These are phyloP conservation scores for Ctenodactylus gundi DNA, from an alignment of 2,113 vertebrate species.

Conservation along the genomic window DNA sequence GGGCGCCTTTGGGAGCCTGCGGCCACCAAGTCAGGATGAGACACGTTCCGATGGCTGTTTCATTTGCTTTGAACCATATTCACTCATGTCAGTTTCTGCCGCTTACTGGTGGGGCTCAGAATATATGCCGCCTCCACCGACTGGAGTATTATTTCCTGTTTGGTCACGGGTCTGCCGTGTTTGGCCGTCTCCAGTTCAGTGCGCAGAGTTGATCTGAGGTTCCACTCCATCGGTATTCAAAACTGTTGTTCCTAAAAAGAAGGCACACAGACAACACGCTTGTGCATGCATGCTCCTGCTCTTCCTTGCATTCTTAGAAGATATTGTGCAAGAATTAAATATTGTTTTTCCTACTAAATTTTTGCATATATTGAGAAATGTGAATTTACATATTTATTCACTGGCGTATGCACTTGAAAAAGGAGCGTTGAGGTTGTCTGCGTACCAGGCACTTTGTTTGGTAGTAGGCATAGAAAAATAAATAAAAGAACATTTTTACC, in stretches of 20 bases:
- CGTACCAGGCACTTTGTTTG: not conserved
- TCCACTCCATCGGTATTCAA: constrained; percentile 58
- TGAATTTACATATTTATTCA: not conserved
- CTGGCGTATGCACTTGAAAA: not conserved
- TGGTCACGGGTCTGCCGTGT: not conserved
- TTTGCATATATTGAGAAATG: not conserved
- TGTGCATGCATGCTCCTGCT: too few relatives aligned
- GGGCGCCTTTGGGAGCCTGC: constrained; percentile 52
- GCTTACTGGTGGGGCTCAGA: not conserved
- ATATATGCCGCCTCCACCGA: constrained; percentile 10
- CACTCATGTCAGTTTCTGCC: not conserved
- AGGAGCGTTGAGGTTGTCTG: not conserved
- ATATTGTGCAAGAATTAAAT: not conserved
- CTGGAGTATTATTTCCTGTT: not conserved
- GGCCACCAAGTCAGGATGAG: not conserved
- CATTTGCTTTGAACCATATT: constrained; percentile 45
- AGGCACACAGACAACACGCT: too few relatives aligned
- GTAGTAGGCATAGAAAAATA: not conserved
- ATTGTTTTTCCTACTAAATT: not conserved
- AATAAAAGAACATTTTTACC: not conserved
- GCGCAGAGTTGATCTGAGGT: not conserved
- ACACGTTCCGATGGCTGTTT: constrained; percentile 44
- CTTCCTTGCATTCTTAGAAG: not conserved
- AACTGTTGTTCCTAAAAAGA: not conserved
- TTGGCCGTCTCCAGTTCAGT: constrained; percentile 33